phyloP scores from a whole-genome alignment of 1,140 invertebrate species.

The Saccostrea glomerata region DNA sequence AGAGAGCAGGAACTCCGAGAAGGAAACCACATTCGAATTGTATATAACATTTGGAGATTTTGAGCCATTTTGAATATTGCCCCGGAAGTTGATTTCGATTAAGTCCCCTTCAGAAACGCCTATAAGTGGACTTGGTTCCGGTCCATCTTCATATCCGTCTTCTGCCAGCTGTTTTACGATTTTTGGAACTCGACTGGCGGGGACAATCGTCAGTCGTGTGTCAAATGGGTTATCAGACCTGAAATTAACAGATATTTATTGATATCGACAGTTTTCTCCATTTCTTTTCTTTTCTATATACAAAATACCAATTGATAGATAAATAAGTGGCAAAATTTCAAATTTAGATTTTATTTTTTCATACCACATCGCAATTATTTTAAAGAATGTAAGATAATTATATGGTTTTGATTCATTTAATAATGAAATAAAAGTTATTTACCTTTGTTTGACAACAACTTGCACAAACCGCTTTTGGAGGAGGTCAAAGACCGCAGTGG shows the following conservation, averaged over 20 bases:
- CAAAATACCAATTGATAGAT: no score
- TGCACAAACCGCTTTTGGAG: slow-evolving; percentile 65
- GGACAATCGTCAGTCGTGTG: slow-evolving; percentile 63
- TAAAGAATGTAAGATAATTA: no score
- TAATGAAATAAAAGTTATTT: background rate
- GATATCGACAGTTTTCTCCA: no score
- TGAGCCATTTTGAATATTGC: slow-evolving; percentile 67
- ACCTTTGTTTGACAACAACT: slow-evolving; percentile 73
- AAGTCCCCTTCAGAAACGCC: slow-evolving; percentile 71
- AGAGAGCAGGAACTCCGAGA: slow-evolving; percentile 59
- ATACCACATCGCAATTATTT: no score
- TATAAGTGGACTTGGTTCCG: slow-evolving; percentile 59
- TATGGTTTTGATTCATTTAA: no score
- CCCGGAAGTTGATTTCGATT: slow-evolving; percentile 71
- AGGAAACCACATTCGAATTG: slow-evolving; percentile 69
- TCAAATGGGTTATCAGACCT: slow-evolving; percentile 70
- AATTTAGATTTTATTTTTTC: no score
- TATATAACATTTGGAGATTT: slow-evolving; percentile 61
- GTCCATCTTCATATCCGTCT: slow-evolving; percentile 71
- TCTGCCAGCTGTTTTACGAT: slow-evolving; percentile 61
- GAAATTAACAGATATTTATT: background rate
- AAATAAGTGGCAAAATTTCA: no score
- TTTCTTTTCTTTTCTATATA: no score
- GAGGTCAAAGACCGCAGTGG: slow-evolving; percentile 60
- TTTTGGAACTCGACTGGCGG: slow-evolving; percentile 57